Conservation (phyloP, 2,888 invertebrate species). For the Apomyelois bistriatella region DNA sequence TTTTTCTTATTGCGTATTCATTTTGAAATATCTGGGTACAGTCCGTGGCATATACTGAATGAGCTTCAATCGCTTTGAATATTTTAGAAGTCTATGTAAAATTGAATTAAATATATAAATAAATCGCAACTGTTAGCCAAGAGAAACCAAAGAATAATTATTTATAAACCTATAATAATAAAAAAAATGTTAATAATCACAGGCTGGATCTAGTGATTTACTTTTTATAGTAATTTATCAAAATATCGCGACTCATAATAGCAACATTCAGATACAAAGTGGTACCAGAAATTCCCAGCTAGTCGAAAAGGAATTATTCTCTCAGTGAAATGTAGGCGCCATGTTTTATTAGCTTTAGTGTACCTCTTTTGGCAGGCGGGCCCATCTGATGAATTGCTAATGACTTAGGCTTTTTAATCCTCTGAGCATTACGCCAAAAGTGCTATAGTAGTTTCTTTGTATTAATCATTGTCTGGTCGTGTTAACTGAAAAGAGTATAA, state of each 20-base stretch:
- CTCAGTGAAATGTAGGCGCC: neutral
- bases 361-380: constrained; percentile 6
- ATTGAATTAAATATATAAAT: too few relatives aligned
- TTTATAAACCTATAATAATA: too few relatives aligned
- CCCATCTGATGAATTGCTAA: constrained; percentile 11
- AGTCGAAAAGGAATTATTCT: neutral
- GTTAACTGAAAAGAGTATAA: neutral
- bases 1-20: constrained; percentile 19
- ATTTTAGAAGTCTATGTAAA: too few relatives aligned
- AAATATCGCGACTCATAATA: too few relatives aligned
- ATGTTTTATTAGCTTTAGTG: neutral
- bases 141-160: too few relatives aligned
- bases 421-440: neutral
- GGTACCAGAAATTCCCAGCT: neutral
- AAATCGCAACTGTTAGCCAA: too few relatives aligned
- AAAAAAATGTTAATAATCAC: too few relatives aligned
- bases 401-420: constrained; percentile 7
- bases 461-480: neutral
- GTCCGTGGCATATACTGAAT: constrained; percentile 19
- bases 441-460: constrained; percentile 1
- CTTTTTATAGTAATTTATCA: too few relatives aligned
- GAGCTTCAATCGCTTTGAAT: too few relatives aligned
- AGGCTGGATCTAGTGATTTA: too few relatives aligned
- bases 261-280: neutral
- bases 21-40: constrained; percentile 19